phyloP scores from a whole-genome alignment of 2,113 vertebrate genomes.

The Erinaceus europaeus region DNA sequence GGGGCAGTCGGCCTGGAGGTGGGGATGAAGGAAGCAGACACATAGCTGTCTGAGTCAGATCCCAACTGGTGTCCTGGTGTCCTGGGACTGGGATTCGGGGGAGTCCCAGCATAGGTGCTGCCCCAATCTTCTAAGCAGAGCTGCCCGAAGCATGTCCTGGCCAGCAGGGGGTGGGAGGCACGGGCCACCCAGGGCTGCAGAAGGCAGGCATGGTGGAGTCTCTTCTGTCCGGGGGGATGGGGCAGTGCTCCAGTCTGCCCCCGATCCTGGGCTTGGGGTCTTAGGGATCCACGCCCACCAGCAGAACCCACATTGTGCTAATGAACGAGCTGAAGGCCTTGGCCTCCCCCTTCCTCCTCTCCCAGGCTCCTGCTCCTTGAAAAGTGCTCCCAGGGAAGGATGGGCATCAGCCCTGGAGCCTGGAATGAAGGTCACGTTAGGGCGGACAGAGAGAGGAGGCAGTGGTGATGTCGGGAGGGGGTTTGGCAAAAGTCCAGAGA shows the following conservation, averaged over 20 bases:
- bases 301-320: background rate
- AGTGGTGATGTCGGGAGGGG: background rate
- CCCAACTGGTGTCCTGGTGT: background rate
- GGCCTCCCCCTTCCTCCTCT: background rate
- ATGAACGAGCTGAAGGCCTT: background rate
- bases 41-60: too few species aligned
- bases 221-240: background rate
- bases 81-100: background rate
- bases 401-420: background rate
- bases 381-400: background rate
- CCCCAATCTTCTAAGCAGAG: background rate
- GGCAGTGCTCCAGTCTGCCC: background rate
- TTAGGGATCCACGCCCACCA: background rate
- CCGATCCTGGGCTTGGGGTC: background rate
- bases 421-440: slow-evolving; percentile 17
- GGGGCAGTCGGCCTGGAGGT: background rate
- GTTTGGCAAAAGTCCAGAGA: background rate
- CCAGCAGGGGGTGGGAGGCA: background rate
- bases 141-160: background rate
- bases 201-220: background rate
- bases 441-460: background rate
- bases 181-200: background rate
- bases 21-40: background rate
- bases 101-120: background rate
- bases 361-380: background rate